phyloP scores from a whole-genome alignment of 2,113 vertebrate species.

The Mesitornis unicolor region DNA sequence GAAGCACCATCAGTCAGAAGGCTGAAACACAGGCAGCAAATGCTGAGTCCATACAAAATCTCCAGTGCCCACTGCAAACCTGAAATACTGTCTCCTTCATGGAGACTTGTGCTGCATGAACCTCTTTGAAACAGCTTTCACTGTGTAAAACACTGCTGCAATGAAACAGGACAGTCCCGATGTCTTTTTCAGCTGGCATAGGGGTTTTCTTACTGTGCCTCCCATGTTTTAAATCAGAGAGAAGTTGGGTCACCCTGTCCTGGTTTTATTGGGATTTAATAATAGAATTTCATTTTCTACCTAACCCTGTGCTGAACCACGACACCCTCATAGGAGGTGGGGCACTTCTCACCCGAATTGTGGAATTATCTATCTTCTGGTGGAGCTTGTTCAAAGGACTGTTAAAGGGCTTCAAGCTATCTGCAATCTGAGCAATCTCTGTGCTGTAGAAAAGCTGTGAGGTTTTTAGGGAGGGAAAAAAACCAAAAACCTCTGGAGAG shows the following conservation, averaged over 20 bases:
- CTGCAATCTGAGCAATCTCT: background rate
- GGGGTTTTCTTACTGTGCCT: background rate
- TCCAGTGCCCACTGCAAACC: no score
- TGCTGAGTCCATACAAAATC: background rate
- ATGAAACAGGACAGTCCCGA: background rate
- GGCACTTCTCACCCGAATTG: background rate
- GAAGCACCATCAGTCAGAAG: background rate
- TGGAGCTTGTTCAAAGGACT: background rate
- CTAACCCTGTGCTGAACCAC: no score
- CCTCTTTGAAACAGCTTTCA: background rate
- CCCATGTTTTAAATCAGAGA: background rate
- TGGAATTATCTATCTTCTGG: background rate
- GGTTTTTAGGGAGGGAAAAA: background rate
- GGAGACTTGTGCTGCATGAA: no score
- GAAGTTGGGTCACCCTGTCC: fast-evolving
- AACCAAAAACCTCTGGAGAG: no score
- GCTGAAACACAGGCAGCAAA: background rate
- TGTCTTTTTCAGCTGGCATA: background rate
- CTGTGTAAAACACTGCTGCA: background rate
- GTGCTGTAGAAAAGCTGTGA: background rate
- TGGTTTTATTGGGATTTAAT: no score
- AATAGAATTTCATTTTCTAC: no score
- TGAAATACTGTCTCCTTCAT: fast-evolving
- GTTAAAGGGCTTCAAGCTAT: background rate
- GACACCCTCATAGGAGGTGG: background rate